Evolutionary conservation across 1,140 invertebrate species (phyloP).

Genomic region (Kradibia gibbosae): DNA sequence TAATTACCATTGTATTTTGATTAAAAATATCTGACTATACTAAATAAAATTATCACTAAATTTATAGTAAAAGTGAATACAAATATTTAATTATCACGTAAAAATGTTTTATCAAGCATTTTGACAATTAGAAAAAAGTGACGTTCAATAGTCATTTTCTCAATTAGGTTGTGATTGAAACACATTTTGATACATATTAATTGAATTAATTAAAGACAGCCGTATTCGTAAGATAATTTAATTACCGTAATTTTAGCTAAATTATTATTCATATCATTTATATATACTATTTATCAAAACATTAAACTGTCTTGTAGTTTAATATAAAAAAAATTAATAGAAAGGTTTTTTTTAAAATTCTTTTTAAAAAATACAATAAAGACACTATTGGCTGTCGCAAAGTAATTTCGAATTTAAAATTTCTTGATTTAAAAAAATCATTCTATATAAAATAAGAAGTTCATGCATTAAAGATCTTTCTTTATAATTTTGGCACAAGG

Average conservation of each 20-base stretch:
- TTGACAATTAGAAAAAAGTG: constrained; percentile 34
- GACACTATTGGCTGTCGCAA: constrained; percentile 32
- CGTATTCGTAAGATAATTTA: constrained; percentile 33
- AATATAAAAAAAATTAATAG: constrained; percentile 29
- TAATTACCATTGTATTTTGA: constrained; percentile 47
- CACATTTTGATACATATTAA: constrained; percentile 14
- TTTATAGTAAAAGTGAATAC: constrained; percentile 41
- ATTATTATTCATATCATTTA: neutral
- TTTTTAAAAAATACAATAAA: constrained; percentile 25
- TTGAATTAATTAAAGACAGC: constrained; percentile 24
- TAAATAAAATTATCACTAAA: constrained; percentile 46
- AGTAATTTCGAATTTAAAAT: constrained; percentile 8
- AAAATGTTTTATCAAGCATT: constrained; percentile 48
- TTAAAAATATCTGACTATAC: constrained; percentile 49
- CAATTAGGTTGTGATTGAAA: constrained; percentile 30
- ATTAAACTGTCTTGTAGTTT: constrained; percentile 27
- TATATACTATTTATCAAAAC: constrained; percentile 44
- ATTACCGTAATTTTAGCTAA: constrained; percentile 27
- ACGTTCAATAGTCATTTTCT: constrained; percentile 42
- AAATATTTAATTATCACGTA: constrained; percentile 47
- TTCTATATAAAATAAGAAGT: constrained; percentile 23
- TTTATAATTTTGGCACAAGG: constrained; percentile 34
- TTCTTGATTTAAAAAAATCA: constrained; percentile 34
- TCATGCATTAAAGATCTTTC: constrained; percentile 5
- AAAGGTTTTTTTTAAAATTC: constrained; percentile 12